Percentiles rank a stretch among this genome's conserved stretches.
These are phyloP conservation scores for Antechinus flavipes DNA, from an alignment of 2,113 vertebrate species.

Conservation along the genomic window DNA sequence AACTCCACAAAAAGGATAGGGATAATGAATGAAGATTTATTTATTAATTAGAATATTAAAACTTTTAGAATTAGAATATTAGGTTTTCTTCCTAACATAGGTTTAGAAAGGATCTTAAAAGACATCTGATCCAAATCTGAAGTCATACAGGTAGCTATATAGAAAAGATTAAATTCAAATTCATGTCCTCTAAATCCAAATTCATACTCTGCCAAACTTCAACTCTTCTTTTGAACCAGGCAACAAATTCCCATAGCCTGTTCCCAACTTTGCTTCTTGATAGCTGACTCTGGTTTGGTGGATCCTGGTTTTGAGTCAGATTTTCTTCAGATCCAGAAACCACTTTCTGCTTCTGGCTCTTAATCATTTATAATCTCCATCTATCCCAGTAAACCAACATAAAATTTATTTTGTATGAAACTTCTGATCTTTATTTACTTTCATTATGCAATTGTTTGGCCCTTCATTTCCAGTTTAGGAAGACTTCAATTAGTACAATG, in stretches of 20 bases:
- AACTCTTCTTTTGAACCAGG: background rate
- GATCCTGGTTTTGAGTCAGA: background rate
- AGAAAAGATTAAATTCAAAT: background rate
- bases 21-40: background rate
- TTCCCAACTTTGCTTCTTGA: background rate
- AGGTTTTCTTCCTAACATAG: background rate
- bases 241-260: background rate
- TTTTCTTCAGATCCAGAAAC: background rate
- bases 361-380: background rate
- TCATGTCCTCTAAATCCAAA: background rate
- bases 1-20: background rate
- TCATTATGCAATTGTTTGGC: background rate
- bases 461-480: background rate
- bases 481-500: background rate
- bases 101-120: background rate
- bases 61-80: background rate
- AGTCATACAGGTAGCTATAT: background rate
- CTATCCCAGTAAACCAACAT: background rate
- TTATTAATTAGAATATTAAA: background rate
- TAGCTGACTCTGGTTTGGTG: background rate
- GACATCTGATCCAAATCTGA: background rate
- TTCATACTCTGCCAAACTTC: background rate
- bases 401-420: background rate
- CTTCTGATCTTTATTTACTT: background rate
- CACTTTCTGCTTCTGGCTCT: background rate